Evolutionary conservation across 2,888 invertebrate species (phyloP).

Genomic region (Frankliniella intonsa): DNA sequence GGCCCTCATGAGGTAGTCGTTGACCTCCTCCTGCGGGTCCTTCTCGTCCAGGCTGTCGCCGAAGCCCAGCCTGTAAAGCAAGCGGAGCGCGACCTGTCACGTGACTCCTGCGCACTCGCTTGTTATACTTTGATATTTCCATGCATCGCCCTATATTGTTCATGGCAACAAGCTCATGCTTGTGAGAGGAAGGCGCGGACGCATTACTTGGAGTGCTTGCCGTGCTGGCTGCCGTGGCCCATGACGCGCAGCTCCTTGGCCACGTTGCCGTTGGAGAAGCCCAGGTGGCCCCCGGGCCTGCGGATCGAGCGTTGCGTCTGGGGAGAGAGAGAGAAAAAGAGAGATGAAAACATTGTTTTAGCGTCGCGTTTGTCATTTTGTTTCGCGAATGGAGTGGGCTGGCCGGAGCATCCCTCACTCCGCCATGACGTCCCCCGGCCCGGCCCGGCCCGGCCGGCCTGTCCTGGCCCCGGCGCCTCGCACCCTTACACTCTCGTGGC

Average conservation of each 20-base stretch:
- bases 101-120: too few relatives aligned
- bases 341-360: neutral
- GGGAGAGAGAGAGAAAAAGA: neutral
- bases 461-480: too few relatives aligned
- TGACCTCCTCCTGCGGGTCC: slow-evolving; percentile 88
- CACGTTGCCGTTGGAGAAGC: slow-evolving; percentile 67
- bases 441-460: too few relatives aligned
- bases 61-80: slow-evolving; percentile 65
- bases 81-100: too few relatives aligned
- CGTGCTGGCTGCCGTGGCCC: slow-evolving; percentile 78
- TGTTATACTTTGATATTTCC: too few relatives aligned
- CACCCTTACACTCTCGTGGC: too few relatives aligned
- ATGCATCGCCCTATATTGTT: too few relatives aligned
- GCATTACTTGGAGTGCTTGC: slow-evolving; percentile 61
- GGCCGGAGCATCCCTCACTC: too few relatives aligned
- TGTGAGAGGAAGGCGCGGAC: neutral
- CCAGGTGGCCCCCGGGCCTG: slow-evolving; percentile 47
- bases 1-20: slow-evolving; percentile 92
- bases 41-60: slow-evolving; percentile 66
- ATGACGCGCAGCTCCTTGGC: slow-evolving; percentile 87
- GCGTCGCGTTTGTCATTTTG: neutral
- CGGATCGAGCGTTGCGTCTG: slow-evolving; percentile 36
- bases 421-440: too few relatives aligned
- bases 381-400: too few relatives aligned
- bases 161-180: neutral